These are phyloP conservation scores for Calliphora vicina DNA, from an alignment of 1,140 invertebrate species.

Conservation along the genomic window DNA sequence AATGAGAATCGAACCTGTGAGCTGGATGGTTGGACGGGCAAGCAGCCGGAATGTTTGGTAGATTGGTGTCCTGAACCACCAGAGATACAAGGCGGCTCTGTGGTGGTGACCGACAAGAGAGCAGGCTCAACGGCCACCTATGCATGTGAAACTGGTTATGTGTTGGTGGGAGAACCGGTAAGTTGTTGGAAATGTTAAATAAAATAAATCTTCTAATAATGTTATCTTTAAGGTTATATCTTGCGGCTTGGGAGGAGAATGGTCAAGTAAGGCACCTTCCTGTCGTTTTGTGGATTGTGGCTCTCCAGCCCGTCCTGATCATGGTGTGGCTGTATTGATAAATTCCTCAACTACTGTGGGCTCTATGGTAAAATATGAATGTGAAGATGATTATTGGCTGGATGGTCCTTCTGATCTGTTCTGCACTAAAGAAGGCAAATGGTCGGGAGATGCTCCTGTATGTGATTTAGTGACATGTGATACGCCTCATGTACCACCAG, in stretches of 20 bases:
- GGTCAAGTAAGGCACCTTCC: slow-evolving; percentile 79
- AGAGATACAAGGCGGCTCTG: slow-evolving; percentile 75
- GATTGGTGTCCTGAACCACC: slow-evolving; percentile 86
- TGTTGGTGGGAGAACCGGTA: slow-evolving; percentile 82
- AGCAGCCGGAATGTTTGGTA: slow-evolving; percentile 81
- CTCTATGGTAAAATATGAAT: slow-evolving; percentile 79
- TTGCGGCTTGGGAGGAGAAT: slow-evolving; percentile 82
- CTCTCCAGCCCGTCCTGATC: slow-evolving; percentile 77
- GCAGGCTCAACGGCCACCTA: slow-evolving; percentile 82
- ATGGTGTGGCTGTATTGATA: slow-evolving; percentile 75
- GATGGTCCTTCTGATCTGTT: slow-evolving; percentile 74
- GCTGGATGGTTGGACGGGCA: slow-evolving; percentile 83
- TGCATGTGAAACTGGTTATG: slow-evolving; percentile 83
- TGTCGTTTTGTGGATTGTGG: slow-evolving; percentile 91
- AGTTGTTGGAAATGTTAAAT: slow-evolving; percentile 48
- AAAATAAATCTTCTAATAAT: background rate
- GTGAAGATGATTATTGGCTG: slow-evolving; percentile 84
- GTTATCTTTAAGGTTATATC: slow-evolving; percentile 71
- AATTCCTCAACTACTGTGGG: slow-evolving; percentile 83
- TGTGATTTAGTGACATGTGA: slow-evolving; percentile 89
- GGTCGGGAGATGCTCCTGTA: slow-evolving; percentile 83
- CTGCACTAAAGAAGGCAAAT: slow-evolving; percentile 84
- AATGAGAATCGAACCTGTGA: slow-evolving; percentile 77
- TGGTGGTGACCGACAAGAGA: slow-evolving; percentile 73
- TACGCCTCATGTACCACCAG: slow-evolving; percentile 84